Conservation (phyloP, 1,140 invertebrate genomes). For the Bicyclus anynana region DNA sequence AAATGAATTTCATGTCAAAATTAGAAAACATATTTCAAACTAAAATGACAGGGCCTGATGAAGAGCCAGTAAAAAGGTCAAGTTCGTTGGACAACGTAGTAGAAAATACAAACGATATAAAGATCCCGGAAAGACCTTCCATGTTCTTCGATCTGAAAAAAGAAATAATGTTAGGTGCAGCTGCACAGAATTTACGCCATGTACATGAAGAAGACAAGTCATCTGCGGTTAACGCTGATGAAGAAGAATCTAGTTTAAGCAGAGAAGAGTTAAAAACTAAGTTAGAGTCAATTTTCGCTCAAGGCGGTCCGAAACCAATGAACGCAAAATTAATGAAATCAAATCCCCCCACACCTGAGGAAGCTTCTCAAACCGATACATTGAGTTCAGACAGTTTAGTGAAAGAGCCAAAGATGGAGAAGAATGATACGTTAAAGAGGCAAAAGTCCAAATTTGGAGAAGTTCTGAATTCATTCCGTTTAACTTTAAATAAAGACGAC, state of each 20-base stretch:
- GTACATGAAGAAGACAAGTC: conserved; percentile 34
- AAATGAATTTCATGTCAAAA: conserved; percentile 64
- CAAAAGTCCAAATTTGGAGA: conserved; percentile 62
- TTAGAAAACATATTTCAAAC: conserved; percentile 59
- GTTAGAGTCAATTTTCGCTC: conserved; percentile 58
- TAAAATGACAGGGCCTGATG: conserved; percentile 40
- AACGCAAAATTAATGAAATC: conserved; percentile 58
- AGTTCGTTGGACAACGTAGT: conserved; percentile 52
- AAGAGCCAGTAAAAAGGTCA: conserved; percentile 48
- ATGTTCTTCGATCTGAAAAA: conserved; percentile 56
- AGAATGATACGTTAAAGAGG: conserved; percentile 61
- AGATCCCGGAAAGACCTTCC: conserved; percentile 33
- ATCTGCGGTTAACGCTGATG: conserved; percentile 33
- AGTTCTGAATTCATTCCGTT: conserved; percentile 61
- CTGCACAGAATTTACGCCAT: conserved; percentile 39
- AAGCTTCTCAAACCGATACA: conserved; percentile 49
- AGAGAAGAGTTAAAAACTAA: conserved; percentile 61
- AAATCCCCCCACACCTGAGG: conserved; percentile 61
- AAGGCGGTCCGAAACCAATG: conserved; percentile 49
- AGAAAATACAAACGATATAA: conserved; percentile 39
- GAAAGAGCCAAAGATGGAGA: conserved; percentile 54
- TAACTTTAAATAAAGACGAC: conserved; percentile 60
- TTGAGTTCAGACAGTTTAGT: conserved; percentile 57
- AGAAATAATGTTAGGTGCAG: conserved; percentile 43
- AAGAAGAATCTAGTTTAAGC: conserved; percentile 48